Evolutionary conservation across 2,113 vertebrate genomes (phyloP), one percentile per base, ranked within the genome.

Genomic region (Ophthalmolycus amberensis): DNA sequence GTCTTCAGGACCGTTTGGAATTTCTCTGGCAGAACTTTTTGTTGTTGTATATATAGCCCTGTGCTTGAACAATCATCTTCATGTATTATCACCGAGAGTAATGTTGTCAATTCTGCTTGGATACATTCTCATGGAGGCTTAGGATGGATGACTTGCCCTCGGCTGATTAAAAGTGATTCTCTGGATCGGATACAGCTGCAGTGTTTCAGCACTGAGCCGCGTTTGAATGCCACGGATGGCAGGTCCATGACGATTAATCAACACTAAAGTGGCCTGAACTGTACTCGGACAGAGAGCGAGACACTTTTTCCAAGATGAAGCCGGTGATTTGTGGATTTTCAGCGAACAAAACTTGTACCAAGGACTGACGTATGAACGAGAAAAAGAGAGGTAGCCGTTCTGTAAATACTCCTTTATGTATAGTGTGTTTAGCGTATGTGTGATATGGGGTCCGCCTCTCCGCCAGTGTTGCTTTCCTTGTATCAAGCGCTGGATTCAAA

Each of bases 391-490:
- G 80, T 63, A 38, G 73, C 56, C 42, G 67, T 76, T 66, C 9
- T 93, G 92, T 92, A 87, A 90, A 90, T 88, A 90, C 29, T 46
- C 22, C 27, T 56, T 65, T 82, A 48, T 85, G 84, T 89, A 38
- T 59, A 16, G 56, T 76, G 70, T 86, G 74, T 84, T 15, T 27
- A 15, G 66, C 25, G 3, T 87, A 58, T 76, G 70, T 84, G 76
- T 88, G 80, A 64, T 56, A 42, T 40, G 3, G 44, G 52, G 66
- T 75, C 40, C 4, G 18, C 64, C 56, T 84, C 27, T 77, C 44
- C 64, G 73, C 76, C 50, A 4, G 16, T 52, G 50, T 88, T 83
- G 64, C 68, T 76, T 3, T 90, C 64, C 34, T 85, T 25, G 60
- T 79, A 82, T 87, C 69, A 85, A 86, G 83, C 90, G 88, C 88